phyloP scores from a whole-genome alignment of 1,140 invertebrate species.

The Acromyrmex charruanus region DNA sequence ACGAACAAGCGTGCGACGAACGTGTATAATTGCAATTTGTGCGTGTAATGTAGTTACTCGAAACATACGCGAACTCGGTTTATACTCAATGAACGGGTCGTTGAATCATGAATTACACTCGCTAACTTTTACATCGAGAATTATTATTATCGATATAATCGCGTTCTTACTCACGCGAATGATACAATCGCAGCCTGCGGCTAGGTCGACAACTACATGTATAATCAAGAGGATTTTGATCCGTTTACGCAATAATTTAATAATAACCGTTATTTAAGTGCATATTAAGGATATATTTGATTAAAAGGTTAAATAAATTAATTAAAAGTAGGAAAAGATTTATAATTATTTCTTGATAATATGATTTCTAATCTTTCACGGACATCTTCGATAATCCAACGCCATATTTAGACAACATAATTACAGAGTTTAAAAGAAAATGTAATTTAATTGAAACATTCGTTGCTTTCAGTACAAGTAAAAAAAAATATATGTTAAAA shows the following conservation, averaged over 20 bases:
- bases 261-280: conserved; percentile 31
- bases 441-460: not conserved
- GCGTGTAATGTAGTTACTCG: conserved; percentile 43
- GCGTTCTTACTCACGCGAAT: conserved; percentile 42
- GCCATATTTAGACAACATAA: not conserved
- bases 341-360: conserved; percentile 3
- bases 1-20: conserved; percentile 7
- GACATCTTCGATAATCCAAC: not conserved
- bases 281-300: not conserved
- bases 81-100: conserved; percentile 49
- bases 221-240: conserved; percentile 33
- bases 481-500: not conserved
- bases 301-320: conserved; percentile 24
- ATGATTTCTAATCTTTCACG: not conserved
- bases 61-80: conserved; percentile 31
- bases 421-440: not conserved
- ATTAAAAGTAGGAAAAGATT: not conserved
- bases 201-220: conserved; percentile 47
- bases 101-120: conserved; percentile 60
- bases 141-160: conserved; percentile 61
- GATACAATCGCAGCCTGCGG: conserved; percentile 54
- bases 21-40: conserved; percentile 49
- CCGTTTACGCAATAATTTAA: conserved; percentile 30
- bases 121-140: conserved; percentile 37
- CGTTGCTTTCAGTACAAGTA: not conserved